Conservation (phyloP, 2,888 invertebrate species). For the Leistus spinibarbis region DNA sequence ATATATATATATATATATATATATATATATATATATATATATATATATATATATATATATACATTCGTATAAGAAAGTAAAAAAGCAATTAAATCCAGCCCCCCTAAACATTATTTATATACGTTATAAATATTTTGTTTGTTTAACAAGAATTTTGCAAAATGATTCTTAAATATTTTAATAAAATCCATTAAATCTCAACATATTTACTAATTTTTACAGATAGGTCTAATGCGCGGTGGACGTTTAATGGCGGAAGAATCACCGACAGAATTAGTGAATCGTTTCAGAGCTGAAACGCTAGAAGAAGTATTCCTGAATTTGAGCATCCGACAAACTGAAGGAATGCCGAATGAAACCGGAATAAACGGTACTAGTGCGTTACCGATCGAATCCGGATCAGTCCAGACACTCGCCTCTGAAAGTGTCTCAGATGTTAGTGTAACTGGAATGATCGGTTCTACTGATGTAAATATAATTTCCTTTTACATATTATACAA, state of each 20-base stretch:
- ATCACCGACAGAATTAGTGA: constrained; percentile 74
- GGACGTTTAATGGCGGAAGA: constrained; percentile 87
- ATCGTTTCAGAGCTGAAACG: constrained; percentile 70
- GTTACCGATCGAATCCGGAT: constrained; percentile 30
- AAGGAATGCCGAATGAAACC: constrained; percentile 50
- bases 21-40: no score
- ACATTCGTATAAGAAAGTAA: no score
- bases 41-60: no score
- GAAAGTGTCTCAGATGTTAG: constrained; percentile 7
- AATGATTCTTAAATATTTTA: constrained; percentile 3
- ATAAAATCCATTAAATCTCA: neutral
- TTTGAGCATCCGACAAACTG: constrained; percentile 70
- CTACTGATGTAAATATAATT: constrained; percentile 41
- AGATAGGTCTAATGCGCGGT: constrained; percentile 90
- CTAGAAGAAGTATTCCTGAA: constrained; percentile 89
- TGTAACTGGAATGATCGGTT: constrained; percentile 33
- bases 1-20: no score
- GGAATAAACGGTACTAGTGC: constrained; percentile 41
- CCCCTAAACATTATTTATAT: no score
- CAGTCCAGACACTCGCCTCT: constrained; percentile 7
- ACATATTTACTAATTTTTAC: constrained; percentile 39
- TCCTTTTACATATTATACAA: neutral
- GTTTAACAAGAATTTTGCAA: no score
- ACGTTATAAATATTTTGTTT: no score
- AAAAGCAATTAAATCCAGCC: no score